Evolutionary conservation across 2,113 vertebrate species (phyloP).

Genomic region (Alethe castanea): DNA sequence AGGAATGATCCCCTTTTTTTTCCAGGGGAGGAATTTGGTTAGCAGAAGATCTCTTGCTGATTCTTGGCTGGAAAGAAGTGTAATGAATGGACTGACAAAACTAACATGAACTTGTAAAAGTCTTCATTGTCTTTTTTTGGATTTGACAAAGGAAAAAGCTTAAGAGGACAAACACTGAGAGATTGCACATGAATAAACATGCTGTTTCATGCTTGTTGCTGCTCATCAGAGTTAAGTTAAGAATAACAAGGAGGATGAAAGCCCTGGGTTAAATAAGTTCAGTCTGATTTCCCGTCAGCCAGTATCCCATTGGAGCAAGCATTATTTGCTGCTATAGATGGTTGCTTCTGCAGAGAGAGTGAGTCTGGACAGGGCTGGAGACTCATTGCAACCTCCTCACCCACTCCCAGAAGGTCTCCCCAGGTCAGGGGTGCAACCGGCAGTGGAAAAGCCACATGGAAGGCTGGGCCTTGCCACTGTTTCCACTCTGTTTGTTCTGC

Average conservation of each 20-base stretch:
- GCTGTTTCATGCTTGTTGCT: background rate
- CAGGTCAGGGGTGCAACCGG: background rate
- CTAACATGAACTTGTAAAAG: background rate
- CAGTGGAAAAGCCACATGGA: background rate
- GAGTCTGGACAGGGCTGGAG: background rate
- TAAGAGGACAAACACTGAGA: background rate
- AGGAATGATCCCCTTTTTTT: background rate
- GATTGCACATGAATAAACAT: background rate
- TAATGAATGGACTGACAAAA: background rate
- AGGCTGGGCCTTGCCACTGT: constrained; percentile 19
- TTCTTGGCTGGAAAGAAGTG: background rate
- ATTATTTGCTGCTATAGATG: background rate
- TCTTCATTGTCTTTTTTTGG: background rate
- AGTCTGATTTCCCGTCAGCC: background rate
- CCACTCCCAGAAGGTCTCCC: background rate
- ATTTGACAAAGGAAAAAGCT: background rate
- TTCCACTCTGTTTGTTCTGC: constrained; percentile 27
- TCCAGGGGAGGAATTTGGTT: background rate
- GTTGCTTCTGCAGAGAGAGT: background rate
- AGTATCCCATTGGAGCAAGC: background rate
- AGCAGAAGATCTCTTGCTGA: background rate
- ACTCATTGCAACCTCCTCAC: background rate
- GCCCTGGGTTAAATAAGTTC: background rate
- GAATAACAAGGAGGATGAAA: background rate
- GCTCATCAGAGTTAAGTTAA: background rate